Evolutionary conservation across 2,888 invertebrate species (phyloP).

Genomic region (Rhyacophila evoluta): DNA sequence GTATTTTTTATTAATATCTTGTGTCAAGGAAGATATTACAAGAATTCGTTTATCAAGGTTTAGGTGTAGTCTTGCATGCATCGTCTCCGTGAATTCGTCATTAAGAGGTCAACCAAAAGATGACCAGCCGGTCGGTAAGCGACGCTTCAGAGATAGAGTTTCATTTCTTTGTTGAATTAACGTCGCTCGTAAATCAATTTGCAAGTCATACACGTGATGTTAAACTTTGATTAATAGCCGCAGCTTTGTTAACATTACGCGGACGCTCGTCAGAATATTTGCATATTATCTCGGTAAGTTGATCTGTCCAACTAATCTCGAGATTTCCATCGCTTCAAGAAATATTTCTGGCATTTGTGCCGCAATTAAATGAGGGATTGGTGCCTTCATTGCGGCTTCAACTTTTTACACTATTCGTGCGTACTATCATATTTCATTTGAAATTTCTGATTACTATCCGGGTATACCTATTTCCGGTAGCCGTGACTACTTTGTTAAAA

Average conservation of each 20-base stretch:
- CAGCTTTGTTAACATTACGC: conserved; percentile 48
- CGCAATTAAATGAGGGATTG: background rate
- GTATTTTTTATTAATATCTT: too few species aligned
- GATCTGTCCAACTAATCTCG: conserved; percentile 9
- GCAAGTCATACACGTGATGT: conserved; percentile 53
- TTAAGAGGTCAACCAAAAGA: conserved; percentile 33
- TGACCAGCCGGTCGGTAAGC: conserved; percentile 28
- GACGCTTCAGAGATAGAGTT: background rate
- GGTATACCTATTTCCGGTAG: too few species aligned
- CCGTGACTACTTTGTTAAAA: too few species aligned
- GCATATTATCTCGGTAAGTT: conserved; percentile 18
- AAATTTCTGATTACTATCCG: background rate
- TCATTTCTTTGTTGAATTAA: conserved; percentile 46
- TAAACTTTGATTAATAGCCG: conserved; percentile 53
- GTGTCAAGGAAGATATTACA: too few species aligned
- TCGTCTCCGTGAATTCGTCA: too few species aligned
- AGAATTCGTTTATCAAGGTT: too few species aligned
- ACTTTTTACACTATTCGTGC: background rate
- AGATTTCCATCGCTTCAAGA: conserved; percentile 3
- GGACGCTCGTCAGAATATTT: background rate
- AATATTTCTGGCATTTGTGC: background rate
- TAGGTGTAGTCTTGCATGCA: too few species aligned
- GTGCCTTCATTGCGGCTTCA: background rate
- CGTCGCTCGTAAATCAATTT: conserved; percentile 54
- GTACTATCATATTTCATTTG: background rate